phyloP scores from a whole-genome alignment of 2,888 invertebrate species.

The Ptilodon capucinus region DNA sequence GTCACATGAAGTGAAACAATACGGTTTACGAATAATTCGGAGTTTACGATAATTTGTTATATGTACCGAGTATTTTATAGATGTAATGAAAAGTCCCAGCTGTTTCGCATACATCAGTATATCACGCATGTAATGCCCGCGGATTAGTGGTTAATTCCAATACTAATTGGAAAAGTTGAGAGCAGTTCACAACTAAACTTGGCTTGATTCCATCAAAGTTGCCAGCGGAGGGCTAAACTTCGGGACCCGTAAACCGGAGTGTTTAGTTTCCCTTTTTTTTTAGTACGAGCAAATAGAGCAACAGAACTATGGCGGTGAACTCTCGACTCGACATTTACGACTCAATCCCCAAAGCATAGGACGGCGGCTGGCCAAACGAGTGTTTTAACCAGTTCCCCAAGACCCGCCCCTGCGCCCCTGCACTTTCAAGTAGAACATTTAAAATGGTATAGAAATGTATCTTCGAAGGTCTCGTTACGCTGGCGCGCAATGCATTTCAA shows the following conservation, averaged over 20 bases:
- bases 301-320: conserved; percentile 65
- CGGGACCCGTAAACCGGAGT: conserved; percentile 53
- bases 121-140: conserved; percentile 24
- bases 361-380: conserved; percentile 61
- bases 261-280: conserved; percentile 57
- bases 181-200: conserved; percentile 44
- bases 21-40: too few species aligned
- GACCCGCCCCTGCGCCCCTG: conserved; percentile 47
- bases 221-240: conserved; percentile 47
- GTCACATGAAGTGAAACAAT: not conserved
- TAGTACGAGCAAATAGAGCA: conserved; percentile 68
- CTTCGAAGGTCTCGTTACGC: conserved; percentile 45
- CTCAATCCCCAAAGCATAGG: conserved; percentile 75
- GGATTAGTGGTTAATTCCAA: conserved; percentile 39
- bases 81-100: conserved; percentile 25
- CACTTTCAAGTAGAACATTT: conserved; percentile 17
- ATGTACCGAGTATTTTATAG: conserved; percentile 14
- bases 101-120: conserved; percentile 23
- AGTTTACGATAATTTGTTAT: too few species aligned
- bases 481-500: conserved; percentile 60
- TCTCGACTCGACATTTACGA: conserved; percentile 79
- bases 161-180: conserved; percentile 56
- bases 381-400: conserved; percentile 62
- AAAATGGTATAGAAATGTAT: conserved; percentile 32
- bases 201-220: conserved; percentile 57